These are phyloP conservation scores for Ptychodera flava DNA, from an alignment of 35 echinoderm and acorn worm species.

Conservation along the genomic window DNA sequence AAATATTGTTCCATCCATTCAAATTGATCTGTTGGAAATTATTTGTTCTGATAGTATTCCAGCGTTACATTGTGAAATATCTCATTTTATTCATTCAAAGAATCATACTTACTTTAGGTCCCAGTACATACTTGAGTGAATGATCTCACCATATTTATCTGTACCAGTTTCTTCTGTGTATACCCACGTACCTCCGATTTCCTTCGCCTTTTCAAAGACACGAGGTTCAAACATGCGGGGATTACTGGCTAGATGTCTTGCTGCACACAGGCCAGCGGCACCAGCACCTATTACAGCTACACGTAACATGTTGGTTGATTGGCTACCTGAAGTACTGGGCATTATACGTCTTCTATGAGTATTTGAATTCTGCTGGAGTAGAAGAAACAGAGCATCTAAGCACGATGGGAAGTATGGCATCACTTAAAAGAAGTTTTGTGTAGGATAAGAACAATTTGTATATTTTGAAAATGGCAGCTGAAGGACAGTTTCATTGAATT, in stretches of 20 bases:
- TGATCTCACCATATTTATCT: conserved; percentile 66
- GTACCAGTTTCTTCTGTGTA: conserved; percentile 61
- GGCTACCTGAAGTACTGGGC: neutral
- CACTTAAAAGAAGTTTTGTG: too few relatives aligned
- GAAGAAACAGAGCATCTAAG: too few relatives aligned
- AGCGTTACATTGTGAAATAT: too few relatives aligned
- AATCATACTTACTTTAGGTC: conserved; percentile 57
- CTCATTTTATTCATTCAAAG: too few relatives aligned
- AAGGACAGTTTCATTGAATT: too few relatives aligned
- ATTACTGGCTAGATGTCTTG: conserved; percentile 50
- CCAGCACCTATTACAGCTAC: conserved; percentile 85
- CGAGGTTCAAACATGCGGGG: conserved; percentile 50
- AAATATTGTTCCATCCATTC: too few relatives aligned
- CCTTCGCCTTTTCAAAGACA: conserved; percentile 64
- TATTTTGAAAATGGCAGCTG: too few relatives aligned
- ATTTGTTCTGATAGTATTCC: too few relatives aligned
- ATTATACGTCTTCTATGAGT: neutral
- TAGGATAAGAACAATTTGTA: too few relatives aligned
- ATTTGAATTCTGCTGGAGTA: too few relatives aligned
- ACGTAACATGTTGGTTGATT: neutral
- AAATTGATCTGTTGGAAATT: too few relatives aligned
- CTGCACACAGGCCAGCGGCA: conserved; percentile 80
- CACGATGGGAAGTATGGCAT: too few relatives aligned
- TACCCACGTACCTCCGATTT: conserved; percentile 84
- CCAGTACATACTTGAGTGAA: conserved; percentile 89